phyloP scores from a whole-genome alignment of 2,888 invertebrate species.

The Agonopterix alstromeriana region DNA sequence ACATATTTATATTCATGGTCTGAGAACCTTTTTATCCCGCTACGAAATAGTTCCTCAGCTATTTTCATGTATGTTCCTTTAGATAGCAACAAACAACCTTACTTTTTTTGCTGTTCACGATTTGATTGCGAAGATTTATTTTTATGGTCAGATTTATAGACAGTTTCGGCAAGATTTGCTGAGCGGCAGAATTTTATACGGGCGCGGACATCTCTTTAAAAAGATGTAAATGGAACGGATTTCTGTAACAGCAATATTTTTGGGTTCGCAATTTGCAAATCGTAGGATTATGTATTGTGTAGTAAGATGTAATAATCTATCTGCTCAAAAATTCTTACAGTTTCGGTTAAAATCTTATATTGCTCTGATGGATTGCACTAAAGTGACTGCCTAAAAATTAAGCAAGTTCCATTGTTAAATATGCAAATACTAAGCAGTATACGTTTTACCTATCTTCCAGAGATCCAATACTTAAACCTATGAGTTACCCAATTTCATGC shows the following conservation, averaged over 20 bases:
- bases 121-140: conserved; percentile 73
- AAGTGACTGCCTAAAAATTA: too few species aligned
- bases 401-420: too few species aligned
- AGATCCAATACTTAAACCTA: too few species aligned
- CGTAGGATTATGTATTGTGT: too few species aligned
- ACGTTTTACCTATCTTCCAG: too few species aligned
- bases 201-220: conserved; percentile 38
- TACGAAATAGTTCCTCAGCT: conserved; percentile 54
- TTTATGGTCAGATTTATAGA: conserved; percentile 73
- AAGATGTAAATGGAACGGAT: conserved; percentile 32
- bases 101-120: conserved; percentile 65
- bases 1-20: conserved; percentile 64
- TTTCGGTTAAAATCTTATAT: too few species aligned
- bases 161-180: conserved; percentile 56
- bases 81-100: conserved; percentile 68
- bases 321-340: too few species aligned
- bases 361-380: too few species aligned
- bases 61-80: conserved; percentile 56
- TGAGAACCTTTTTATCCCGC: conserved; percentile 56
- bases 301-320: too few species aligned
- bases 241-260: conserved; percentile 14
- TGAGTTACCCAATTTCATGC: too few species aligned
- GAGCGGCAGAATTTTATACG: conserved; percentile 43
- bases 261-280: conserved; percentile 3
- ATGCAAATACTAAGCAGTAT: too few species aligned